phyloP scores from a whole-genome alignment of 2,113 vertebrate genomes.

The Tonatia bakeri region DNA sequence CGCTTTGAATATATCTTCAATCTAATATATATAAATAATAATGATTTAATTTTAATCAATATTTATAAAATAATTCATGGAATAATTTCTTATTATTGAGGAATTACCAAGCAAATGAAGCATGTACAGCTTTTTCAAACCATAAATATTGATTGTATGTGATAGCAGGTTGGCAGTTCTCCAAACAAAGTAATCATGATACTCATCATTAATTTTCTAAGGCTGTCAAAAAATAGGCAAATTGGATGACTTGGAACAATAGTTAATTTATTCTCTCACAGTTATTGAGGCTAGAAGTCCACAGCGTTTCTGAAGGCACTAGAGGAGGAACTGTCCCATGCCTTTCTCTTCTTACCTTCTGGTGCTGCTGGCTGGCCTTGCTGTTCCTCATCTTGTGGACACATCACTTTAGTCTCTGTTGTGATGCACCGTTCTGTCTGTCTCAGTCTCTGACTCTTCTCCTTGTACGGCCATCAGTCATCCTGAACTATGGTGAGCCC shows the following conservation, averaged over 20 bases:
- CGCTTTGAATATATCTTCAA: neutral
- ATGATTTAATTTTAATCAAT: neutral
- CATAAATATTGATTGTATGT: neutral
- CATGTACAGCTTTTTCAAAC: neutral
- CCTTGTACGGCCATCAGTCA: neutral
- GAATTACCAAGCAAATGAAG: neutral
- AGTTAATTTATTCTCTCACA: neutral
- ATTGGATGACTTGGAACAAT: neutral
- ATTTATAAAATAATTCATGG: neutral
- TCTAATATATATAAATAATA: neutral
- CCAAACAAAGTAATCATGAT: neutral
- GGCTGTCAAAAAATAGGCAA: neutral
- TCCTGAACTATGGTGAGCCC: neutral
- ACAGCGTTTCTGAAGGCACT: neutral
- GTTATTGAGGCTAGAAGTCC: neutral
- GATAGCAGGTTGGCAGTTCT: neutral
- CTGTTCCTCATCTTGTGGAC: neutral
- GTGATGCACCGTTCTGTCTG: neutral
- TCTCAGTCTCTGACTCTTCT: neutral
- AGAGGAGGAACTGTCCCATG: neutral
- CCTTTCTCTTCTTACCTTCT: neutral
- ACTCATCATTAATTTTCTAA: neutral
- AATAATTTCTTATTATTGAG: neutral
- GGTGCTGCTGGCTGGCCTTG: neutral
- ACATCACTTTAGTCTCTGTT: neutral